Base-by-base conservation (phyloP, 2,888 invertebrate genomes). In the Pseudococcus jackbeardsleyi region DNA sequence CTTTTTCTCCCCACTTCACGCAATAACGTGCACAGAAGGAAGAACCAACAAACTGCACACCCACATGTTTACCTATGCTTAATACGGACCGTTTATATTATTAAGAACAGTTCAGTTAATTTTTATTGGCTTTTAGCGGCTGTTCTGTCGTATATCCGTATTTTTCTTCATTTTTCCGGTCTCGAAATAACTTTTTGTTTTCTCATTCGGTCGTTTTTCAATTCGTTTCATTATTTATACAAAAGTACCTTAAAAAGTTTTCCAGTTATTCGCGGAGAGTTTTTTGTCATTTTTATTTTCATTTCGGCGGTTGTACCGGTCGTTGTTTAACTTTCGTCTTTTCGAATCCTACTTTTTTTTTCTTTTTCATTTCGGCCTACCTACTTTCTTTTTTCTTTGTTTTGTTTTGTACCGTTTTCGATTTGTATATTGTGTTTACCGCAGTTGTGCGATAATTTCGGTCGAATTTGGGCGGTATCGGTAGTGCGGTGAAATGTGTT, bases 51-150 rank as follows among this genome's bases (percentile, higher is more conserved):
- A 59, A 85, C 85, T 85, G 85, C 85, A 85, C 85, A 85, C 85
- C 85, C 85, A 64, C 85, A 85, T 85, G 85, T 85, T 85, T 85
- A 85, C 85, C 85, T 85, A 59, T 85, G 85, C 85, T 64, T 85
- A 85, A 84, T 84, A 84, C 79, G 15, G 19, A 19, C 42, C 85
- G 85, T 85, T 54, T 85, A 59, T 59, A 85, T 85, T 85, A 85
- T 59, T 54, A 59, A 59, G 85, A 85, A 85, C 85, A 64, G 64
- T 64, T 85, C 59, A 54, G 85, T 85, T 59, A 59, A 85, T 59
- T 59, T 85, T 85, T 85, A 85, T 85, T 85, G 64, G 85, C 85
- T 82, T 82, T 82, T 46, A 46, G 79, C 33, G 79, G 19, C 33
- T 82, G 79, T 82, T 46, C 79, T 7, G 42, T 82, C 79, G 79